phyloP scores from a whole-genome alignment of 2,888 invertebrate genomes.

The Carcina quercana region DNA sequence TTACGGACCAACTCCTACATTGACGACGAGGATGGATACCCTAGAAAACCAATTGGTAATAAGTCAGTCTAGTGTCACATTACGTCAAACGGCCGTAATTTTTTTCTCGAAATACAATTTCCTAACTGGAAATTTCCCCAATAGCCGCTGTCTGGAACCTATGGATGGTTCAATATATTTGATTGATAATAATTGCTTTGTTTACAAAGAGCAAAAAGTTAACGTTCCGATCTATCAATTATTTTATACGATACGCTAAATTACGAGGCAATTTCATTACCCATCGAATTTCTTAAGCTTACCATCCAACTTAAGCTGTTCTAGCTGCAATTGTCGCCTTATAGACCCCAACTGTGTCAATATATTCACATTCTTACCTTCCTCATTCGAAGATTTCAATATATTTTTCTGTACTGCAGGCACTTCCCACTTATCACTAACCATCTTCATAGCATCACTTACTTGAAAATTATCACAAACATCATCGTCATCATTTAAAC shows the following conservation, averaged over 20 bases:
- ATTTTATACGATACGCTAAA: neutral
- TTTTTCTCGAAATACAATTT: neutral
- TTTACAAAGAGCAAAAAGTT: neutral
- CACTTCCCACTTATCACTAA: slow-evolving; percentile 70
- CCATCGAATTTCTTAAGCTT: slow-evolving; percentile 35
- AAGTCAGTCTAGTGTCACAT: no score
- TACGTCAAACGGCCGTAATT: no score
- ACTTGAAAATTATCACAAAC: slow-evolving; percentile 25
- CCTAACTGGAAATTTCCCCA: neutral
- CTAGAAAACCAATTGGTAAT: no score
- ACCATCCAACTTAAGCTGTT: slow-evolving; percentile 76
- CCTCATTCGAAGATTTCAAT: slow-evolving; percentile 58
- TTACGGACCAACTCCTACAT: no score
- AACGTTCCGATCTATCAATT: neutral
- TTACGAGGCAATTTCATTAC: neutral
- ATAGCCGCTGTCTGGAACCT: neutral
- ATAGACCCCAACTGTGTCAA: slow-evolving; percentile 81
- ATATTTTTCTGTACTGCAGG: slow-evolving; percentile 79
- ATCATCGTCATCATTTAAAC: slow-evolving; percentile 14
- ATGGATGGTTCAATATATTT: neutral
- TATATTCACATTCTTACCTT: slow-evolving; percentile 70
- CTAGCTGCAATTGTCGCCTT: slow-evolving; percentile 78
- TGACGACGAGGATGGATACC: no score
- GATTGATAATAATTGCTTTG: neutral
- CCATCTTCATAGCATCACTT: slow-evolving; percentile 54